Evolutionary conservation across 2,888 invertebrate species (phyloP).

Genomic region (Mesochorus sp.): DNA sequence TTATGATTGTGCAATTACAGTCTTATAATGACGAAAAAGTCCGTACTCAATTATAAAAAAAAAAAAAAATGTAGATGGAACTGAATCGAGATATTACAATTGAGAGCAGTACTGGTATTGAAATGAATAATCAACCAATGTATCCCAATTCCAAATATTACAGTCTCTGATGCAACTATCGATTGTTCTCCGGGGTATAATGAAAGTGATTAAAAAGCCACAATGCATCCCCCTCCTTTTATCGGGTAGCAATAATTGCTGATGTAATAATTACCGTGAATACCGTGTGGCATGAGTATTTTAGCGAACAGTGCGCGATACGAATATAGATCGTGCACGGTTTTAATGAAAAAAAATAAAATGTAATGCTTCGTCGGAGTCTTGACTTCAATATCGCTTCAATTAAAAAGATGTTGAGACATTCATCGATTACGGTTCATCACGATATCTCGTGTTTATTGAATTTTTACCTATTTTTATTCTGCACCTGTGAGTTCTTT

Average conservation of each 20-base stretch:
- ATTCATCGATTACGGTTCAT: constrained; percentile 19
- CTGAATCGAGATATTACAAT: not conserved
- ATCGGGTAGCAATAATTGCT: not conserved
- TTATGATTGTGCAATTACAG: too few species aligned
- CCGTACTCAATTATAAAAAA: too few species aligned
- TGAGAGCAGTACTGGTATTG: not conserved
- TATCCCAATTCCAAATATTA: constrained; percentile 1
- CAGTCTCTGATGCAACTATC: constrained; percentile 10
- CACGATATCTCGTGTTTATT: constrained; percentile 6
- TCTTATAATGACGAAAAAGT: too few species aligned
- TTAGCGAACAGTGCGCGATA: not conserved
- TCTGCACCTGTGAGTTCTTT: not conserved
- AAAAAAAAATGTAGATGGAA: not conserved
- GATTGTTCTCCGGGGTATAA: constrained; percentile 12
- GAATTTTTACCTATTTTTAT: not conserved
- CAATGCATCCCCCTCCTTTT: constrained; percentile 23
- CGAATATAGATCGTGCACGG: constrained; percentile 20
- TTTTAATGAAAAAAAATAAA: constrained; percentile 12
- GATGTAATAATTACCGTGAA: constrained; percentile 28
- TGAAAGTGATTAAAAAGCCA: constrained; percentile 26
- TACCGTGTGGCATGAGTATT: constrained; percentile 35
- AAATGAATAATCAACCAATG: not conserved
- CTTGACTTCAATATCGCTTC: not conserved
- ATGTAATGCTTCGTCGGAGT: not conserved
- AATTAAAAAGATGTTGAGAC: constrained; percentile 13